Percentiles rank a stretch among this genome's conserved stretches.
Conservation (phyloP, 64 coral and sea anemone genomes). For the Stichodactyla helianthus region DNA sequence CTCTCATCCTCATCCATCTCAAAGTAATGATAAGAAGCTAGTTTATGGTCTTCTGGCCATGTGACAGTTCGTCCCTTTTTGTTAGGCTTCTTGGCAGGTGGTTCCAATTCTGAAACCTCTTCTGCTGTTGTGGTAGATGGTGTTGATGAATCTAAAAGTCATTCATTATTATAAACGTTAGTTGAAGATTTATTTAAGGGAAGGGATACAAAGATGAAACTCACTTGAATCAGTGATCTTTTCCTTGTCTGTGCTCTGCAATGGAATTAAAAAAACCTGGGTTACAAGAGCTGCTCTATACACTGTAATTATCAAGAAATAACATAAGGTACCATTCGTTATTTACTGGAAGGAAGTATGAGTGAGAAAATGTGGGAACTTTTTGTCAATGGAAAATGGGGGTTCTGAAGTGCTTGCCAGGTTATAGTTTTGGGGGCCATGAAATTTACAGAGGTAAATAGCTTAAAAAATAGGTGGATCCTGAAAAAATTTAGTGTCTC, state of each 20-base stretch:
- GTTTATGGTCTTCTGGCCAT: slow-evolving; percentile 69
- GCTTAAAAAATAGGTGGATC: no score
- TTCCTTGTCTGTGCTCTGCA: slow-evolving; percentile 38
- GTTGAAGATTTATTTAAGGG: no score
- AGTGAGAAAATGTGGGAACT: no score
- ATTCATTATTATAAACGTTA: background rate
- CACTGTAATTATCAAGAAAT: no score
- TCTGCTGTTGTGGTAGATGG: slow-evolving; percentile 44
- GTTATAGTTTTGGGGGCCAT: no score
- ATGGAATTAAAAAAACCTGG: background rate
- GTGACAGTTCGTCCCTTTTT: slow-evolving; percentile 56
- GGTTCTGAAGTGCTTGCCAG: no score
- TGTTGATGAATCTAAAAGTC: slow-evolving; percentile 31
- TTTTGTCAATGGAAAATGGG: no score
- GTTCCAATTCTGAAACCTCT: slow-evolving; percentile 37
- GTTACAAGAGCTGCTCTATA: no score
- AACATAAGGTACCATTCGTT: no score
- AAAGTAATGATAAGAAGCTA: slow-evolving; percentile 72
- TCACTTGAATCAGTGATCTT: slow-evolving; percentile 42
- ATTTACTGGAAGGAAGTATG: no score
- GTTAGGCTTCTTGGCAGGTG: slow-evolving; percentile 65
- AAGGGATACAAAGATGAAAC: background rate
- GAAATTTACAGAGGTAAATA: no score
- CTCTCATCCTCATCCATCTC: slow-evolving; percentile 91
- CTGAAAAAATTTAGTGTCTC: no score